phyloP scores from a whole-genome alignment of 2,797 vertebrate species.

The Sphaeramia orbicularis region DNA sequence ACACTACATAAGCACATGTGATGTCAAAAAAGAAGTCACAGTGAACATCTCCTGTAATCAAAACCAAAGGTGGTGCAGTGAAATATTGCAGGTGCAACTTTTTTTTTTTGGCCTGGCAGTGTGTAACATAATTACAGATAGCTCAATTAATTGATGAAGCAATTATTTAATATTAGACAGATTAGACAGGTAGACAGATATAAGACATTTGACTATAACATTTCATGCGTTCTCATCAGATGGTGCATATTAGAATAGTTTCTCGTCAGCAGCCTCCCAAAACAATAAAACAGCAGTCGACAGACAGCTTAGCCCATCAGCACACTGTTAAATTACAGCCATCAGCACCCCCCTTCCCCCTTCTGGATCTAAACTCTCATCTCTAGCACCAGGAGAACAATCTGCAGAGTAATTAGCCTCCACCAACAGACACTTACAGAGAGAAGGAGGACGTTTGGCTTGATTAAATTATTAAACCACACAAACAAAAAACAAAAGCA shows the following conservation, averaged over 20 bases:
- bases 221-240: slow-evolving; percentile 61
- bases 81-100: too few relatives aligned
- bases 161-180: slow-evolving; percentile 4
- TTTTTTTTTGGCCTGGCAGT: too few relatives aligned
- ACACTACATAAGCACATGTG: too few relatives aligned
- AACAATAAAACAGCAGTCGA: slow-evolving; percentile 81
- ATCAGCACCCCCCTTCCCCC: slow-evolving; percentile 68
- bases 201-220: slow-evolving; percentile 29
- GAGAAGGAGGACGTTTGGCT: slow-evolving; percentile 83
- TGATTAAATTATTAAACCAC: slow-evolving; percentile 88
- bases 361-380: slow-evolving; percentile 84
- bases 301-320: slow-evolving; percentile 80
- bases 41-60: too few relatives aligned
- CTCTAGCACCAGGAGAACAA: slow-evolving; percentile 86
- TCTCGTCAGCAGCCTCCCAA: slow-evolving; percentile 75
- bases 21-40: too few relatives aligned
- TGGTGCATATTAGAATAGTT: slow-evolving; percentile 70
- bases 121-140: too few relatives aligned
- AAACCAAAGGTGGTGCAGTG: too few relatives aligned
- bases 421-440: slow-evolving; percentile 83
- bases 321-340: slow-evolving; percentile 83
- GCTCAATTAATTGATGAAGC: too few relatives aligned
- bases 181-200: slow-evolving; percentile 2
- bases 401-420: slow-evolving; percentile 87
- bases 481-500: slow-evolving; percentile 85